Evolutionary conservation across 1,140 invertebrate species (phyloP).

Genomic region (Magallana ariakensis): DNA sequence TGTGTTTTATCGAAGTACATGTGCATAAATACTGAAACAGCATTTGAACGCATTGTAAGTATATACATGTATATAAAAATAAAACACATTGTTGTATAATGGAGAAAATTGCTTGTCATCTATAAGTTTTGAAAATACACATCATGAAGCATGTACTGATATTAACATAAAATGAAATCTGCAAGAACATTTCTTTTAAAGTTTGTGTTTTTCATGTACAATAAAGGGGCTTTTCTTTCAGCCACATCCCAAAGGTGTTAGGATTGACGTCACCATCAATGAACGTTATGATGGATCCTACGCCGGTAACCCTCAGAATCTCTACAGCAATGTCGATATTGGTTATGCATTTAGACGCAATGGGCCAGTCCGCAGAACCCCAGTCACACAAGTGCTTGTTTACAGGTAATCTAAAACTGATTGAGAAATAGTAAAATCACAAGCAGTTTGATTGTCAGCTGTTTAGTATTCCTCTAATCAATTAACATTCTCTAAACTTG

Average conservation of each 20-base stretch:
- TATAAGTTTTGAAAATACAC: slow-evolving; percentile 58
- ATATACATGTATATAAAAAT: too few relatives aligned
- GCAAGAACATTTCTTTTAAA: too few relatives aligned
- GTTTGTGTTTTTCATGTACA: too few relatives aligned
- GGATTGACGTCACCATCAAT: slow-evolving; percentile 97
- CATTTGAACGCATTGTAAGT: too few relatives aligned
- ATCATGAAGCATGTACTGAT: neutral
- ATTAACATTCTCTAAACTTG: too few relatives aligned
- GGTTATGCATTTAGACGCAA: slow-evolving; percentile 85
- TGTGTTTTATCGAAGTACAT: too few relatives aligned
- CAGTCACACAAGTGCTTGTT: slow-evolving; percentile 93
- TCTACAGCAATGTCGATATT: slow-evolving; percentile 86
- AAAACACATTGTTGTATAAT: too few relatives aligned
- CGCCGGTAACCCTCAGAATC: slow-evolving; percentile 94
- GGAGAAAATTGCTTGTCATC: neutral
- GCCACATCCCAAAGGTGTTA: slow-evolving; percentile 88
- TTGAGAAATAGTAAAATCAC: neutral
- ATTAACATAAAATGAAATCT: neutral
- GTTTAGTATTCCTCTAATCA: too few relatives aligned
- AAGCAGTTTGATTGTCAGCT: too few relatives aligned
- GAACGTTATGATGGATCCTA: slow-evolving; percentile 97
- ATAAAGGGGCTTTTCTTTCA: slow-evolving; percentile 49
- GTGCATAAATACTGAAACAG: too few relatives aligned
- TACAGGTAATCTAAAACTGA: slow-evolving; percentile 81
- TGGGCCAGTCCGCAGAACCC: slow-evolving; percentile 90